phyloP scores from a whole-genome alignment of 2,888 invertebrate genomes.

The Drosophila atroscutellata region DNA sequence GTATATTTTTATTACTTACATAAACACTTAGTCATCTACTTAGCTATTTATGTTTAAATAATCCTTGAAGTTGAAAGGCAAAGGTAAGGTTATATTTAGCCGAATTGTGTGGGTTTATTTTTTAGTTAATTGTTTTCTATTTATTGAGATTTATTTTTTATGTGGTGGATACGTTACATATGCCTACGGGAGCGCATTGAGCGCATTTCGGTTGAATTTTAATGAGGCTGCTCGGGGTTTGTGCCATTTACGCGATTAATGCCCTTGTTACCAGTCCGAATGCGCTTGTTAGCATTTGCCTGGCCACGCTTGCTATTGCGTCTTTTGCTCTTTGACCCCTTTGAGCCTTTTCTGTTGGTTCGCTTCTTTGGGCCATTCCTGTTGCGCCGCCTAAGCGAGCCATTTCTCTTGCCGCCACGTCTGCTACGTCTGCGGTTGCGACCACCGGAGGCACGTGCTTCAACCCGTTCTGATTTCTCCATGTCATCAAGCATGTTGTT shows the following conservation, averaged over 20 bases:
- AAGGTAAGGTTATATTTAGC: background rate
- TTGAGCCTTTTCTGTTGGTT: slow-evolving; percentile 6
- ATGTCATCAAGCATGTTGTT: slow-evolving; percentile 2
- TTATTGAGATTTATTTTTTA: slow-evolving; percentile 6
- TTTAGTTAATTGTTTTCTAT: slow-evolving; percentile 8
- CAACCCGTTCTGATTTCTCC: slow-evolving; percentile 18
- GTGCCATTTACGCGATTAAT: background rate
- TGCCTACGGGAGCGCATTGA: background rate
- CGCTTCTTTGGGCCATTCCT: slow-evolving; percentile 5
- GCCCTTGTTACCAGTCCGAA: background rate
- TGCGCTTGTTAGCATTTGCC: slow-evolving; percentile 9
- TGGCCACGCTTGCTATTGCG: slow-evolving; percentile 17
- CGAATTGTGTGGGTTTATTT: background rate
- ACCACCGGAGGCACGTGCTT: slow-evolving; percentile 21
- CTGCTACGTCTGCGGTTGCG: background rate
- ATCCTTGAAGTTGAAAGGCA: background rate
- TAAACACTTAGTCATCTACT: background rate
- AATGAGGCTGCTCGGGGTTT: background rate
- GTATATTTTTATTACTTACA: background rate
- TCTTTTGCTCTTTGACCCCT: background rate
- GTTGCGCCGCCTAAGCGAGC: slow-evolving; percentile 10
- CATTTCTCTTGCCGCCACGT: slow-evolving; percentile 5
- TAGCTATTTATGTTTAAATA: background rate
- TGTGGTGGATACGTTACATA: background rate
- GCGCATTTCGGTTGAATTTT: background rate